A percentile compares a stretch with the other conserved stretches of the same genome.
Evolutionary conservation across 1,140 invertebrate genomes (phyloP).

Genomic region (Nasonia longicornis): DNA sequence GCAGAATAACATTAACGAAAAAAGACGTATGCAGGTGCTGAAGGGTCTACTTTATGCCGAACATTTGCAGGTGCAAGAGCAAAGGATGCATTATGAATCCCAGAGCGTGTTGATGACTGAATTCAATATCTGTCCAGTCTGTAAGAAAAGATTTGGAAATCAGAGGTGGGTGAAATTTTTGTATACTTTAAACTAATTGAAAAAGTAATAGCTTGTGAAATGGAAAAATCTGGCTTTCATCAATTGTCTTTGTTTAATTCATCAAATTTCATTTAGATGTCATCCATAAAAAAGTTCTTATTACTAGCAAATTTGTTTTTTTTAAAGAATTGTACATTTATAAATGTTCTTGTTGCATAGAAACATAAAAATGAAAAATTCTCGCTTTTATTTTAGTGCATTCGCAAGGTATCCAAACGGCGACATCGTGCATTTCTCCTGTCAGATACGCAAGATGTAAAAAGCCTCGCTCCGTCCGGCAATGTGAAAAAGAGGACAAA

Average conservation of each 20-base stretch:
- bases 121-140: constrained; percentile 88
- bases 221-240: background rate
- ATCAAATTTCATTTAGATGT: too few relatives aligned
- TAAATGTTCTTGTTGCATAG: background rate
- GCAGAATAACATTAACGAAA: constrained; percentile 79
- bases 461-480: background rate
- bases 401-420: constrained; percentile 93
- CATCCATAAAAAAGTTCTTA: too few relatives aligned
- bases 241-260: too few relatives aligned
- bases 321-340: background rate
- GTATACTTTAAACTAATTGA: background rate
- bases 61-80: constrained; percentile 82
- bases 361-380: constrained; percentile 40
- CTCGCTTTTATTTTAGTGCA: constrained; percentile 74
- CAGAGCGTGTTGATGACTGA: constrained; percentile 87
- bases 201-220: background rate
- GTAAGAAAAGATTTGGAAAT: constrained; percentile 91
- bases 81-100: constrained; percentile 83
- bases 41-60: constrained; percentile 87
- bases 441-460: constrained; percentile 71
- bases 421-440: constrained; percentile 92
- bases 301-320: too few relatives aligned
- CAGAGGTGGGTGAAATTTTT: constrained; percentile 75
- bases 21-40: constrained; percentile 80
- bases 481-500: background rate